These are phyloP conservation scores for Drosophila neutralis DNA, from an alignment of 2,888 invertebrate species.

Conservation along the genomic window DNA sequence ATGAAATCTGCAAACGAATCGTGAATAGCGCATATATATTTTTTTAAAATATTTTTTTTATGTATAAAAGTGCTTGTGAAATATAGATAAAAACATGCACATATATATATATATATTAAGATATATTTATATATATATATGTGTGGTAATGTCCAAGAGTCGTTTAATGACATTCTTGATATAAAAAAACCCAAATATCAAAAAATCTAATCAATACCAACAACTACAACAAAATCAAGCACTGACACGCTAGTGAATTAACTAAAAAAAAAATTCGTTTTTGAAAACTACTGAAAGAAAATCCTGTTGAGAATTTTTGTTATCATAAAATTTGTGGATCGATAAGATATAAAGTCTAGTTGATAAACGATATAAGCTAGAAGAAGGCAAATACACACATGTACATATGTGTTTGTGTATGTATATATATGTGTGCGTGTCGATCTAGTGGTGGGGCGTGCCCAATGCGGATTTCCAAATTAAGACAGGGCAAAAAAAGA, in stretches of 20 bases:
- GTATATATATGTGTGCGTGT: slow-evolving; percentile 8
- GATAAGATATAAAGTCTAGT: slow-evolving; percentile 49
- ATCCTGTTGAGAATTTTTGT: slow-evolving; percentile 28
- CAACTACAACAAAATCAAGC: slow-evolving; percentile 42
- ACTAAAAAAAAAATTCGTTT: not conserved
- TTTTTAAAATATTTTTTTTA: slow-evolving; percentile 42
- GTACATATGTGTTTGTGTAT: not conserved
- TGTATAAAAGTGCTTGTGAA: slow-evolving; percentile 48
- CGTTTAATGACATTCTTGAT: slow-evolving; percentile 33
- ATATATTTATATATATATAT: slow-evolving; percentile 14
- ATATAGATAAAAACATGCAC: slow-evolving; percentile 13
- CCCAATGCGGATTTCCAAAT: slow-evolving; percentile 27
- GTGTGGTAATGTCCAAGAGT: slow-evolving; percentile 42
- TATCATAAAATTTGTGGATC: slow-evolving; percentile 49
- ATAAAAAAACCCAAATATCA: slow-evolving; percentile 12
- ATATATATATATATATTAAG: slow-evolving; percentile 5
- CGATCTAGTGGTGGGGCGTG: slow-evolving; percentile 34
- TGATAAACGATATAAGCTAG: slow-evolving; percentile 23
- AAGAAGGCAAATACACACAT: slow-evolving; percentile 1
- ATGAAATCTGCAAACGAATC: slow-evolving; percentile 18
- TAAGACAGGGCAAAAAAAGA: slow-evolving; percentile 4
- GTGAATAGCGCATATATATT: slow-evolving; percentile 36
- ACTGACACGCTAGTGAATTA: slow-evolving; percentile 37
- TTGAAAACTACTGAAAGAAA: not conserved
- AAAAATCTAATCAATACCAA: slow-evolving; percentile 36